Base-by-base conservation (phyloP, 2,113 vertebrate genomes). In the Oxyura jamaicensis region DNA sequence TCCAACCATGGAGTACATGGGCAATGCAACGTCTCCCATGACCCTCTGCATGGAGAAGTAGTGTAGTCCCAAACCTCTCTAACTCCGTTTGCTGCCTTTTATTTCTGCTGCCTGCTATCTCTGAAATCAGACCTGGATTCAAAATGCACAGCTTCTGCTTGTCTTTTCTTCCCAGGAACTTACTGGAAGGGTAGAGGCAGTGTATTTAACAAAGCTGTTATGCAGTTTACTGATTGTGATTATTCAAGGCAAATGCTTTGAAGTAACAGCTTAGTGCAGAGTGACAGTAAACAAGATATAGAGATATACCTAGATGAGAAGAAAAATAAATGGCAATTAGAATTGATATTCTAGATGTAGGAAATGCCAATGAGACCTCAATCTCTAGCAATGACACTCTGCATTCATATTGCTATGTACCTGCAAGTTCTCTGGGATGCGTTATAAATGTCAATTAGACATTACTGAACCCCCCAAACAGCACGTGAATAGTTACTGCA, bases 241-340 rank as follows among this genome's bases (percentile, higher is more conserved):
- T 96, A 97, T 96, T 95, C 96, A 91, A 92, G 93, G 92, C 83
- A 96, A 96, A 91, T 19, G 86, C 96, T 97, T 96, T 97, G 96
- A 96, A 97, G 96, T 95, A 96, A 89, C 81, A 95, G 96, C 93
- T 96, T 97, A 96, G 91, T 69, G 86, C 77, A 91, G 93, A 95
- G 91, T 91, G 94, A 92, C 91, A 94, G 96, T 97, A 97, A 96
- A 97, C 92, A 96, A 96, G 96, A 96, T 96, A 11, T 66, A 94
- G 93, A 96, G 96, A 96, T 97, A 96, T 59, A 97, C 86, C 86
- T 59, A 89, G 95, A 96, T 96, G 81, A 96, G 96, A 91, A 89
- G 95, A 66, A 94, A 93, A 96, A 95, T 97, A 97, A 97, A 96
- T 87, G 93, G 92, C 95, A 96, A 95, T 96, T 96, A 93, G 88